phyloP scores from a whole-genome alignment of 2,888 invertebrate species.

The Ennomos fuscantarius region DNA sequence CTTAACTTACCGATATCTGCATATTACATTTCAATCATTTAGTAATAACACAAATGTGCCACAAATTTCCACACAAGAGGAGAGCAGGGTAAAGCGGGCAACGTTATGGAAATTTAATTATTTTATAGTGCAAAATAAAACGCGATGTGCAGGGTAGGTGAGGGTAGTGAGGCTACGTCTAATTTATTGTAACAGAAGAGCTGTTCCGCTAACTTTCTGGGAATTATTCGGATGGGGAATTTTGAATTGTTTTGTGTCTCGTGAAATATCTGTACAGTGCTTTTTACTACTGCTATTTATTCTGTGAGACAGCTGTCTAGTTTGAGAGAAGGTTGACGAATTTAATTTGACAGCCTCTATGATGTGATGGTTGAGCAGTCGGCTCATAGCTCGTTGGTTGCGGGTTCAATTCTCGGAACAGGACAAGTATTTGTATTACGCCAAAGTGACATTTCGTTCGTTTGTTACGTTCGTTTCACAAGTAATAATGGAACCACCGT shows the following conservation, averaged over 20 bases:
- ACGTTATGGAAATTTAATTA: conserved; percentile 73
- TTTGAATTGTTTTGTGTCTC: conserved; percentile 32
- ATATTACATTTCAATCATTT: background rate
- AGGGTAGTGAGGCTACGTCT: conserved; percentile 46
- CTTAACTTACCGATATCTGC: too few relatives aligned
- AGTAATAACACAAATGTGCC: conserved; percentile 26
- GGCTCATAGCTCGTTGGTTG: too few relatives aligned
- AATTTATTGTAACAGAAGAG: conserved; percentile 50
- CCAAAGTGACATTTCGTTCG: too few relatives aligned
- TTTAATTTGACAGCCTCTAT: too few relatives aligned
- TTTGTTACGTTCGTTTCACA: too few relatives aligned
- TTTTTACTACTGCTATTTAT: too few relatives aligned
- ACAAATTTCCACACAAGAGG: conserved; percentile 36
- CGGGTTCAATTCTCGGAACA: too few relatives aligned
- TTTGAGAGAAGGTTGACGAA: background rate
- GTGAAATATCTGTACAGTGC: conserved; percentile 15
- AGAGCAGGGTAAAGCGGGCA: conserved; percentile 46
- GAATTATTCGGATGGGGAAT: conserved; percentile 36
- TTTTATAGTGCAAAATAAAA: conserved; percentile 66
- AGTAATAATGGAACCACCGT: too few relatives aligned
- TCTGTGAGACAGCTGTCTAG: conserved; percentile 12
- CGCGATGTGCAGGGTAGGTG: conserved; percentile 51
- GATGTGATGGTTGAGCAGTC: too few relatives aligned
- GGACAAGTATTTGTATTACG: too few relatives aligned
- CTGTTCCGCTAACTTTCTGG: conserved; percentile 39